Percentiles rank a stretch among this genome's conserved stretches.
Conservation (phyloP, 2,888 invertebrate genomes). For the Rotaria socialis region DNA sequence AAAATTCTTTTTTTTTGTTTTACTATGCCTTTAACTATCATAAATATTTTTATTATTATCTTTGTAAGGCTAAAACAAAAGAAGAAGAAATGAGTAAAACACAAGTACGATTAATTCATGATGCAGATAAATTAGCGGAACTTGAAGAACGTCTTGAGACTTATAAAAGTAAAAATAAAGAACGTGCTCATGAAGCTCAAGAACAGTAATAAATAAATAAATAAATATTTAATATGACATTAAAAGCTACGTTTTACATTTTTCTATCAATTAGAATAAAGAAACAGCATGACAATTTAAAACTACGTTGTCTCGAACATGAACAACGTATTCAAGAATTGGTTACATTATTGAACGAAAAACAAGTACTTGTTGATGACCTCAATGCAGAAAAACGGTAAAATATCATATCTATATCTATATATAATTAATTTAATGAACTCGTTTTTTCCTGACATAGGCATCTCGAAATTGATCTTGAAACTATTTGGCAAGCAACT, state of each 20-base stretch:
- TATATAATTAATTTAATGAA: background rate
- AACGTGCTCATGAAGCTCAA: constrained; percentile 52
- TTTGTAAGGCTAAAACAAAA: constrained; percentile 24
- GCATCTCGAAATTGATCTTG: constrained; percentile 55
- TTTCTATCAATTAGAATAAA: constrained; percentile 50
- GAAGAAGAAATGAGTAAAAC: constrained; percentile 52
- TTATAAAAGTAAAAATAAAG: constrained; percentile 53
- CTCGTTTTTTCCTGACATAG: constrained; percentile 49
- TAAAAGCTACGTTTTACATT: too few species aligned
- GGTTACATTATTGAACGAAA: constrained; percentile 53
- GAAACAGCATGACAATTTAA: constrained; percentile 55
- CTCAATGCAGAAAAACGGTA: constrained; percentile 52
- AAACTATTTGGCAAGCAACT: constrained; percentile 57
- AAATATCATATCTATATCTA: background rate
- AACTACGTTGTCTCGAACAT: constrained; percentile 54
- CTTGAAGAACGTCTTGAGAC: constrained; percentile 56
- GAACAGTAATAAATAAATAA: constrained; percentile 51
- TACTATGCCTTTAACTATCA: too few species aligned
- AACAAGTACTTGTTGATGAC: constrained; percentile 52
- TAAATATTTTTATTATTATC: too few species aligned
- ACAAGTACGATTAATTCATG: constrained; percentile 52
- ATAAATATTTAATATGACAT: too few species aligned
- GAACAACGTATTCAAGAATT: constrained; percentile 57
- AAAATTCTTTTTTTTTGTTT: too few species aligned
- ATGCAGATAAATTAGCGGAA: constrained; percentile 52